A percentile compares a stretch with the other conserved stretches of the same genome.
Conservation (phyloP, 2,113 vertebrate genomes). For the Alligator mississippiensis region DNA sequence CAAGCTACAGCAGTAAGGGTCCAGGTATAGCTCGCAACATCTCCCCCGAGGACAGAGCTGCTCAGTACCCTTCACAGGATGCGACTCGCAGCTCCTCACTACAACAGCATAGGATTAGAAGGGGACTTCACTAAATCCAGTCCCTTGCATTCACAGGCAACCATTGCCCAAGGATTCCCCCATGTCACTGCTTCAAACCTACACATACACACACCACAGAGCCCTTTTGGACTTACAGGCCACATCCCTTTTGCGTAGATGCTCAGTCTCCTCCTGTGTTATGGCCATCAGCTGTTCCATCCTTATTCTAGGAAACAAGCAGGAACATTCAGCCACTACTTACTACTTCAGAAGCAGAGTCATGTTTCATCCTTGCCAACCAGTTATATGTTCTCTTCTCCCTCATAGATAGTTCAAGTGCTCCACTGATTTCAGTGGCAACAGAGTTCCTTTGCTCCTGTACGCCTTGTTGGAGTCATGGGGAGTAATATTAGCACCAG, state of each 20-base stretch:
- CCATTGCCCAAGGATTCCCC: no score
- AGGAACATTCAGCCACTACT: background rate
- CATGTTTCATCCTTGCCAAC: background rate
- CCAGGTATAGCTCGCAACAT: background rate
- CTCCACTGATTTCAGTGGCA: fast-evolving
- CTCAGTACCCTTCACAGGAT: background rate
- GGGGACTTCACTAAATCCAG: no score
- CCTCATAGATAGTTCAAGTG: background rate
- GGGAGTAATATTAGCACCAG: no score
- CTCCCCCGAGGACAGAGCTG: background rate
- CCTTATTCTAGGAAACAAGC: conserved; percentile 82
- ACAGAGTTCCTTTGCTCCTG: background rate
- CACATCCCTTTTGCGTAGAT: conserved; percentile 89
- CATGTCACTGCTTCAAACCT: no score
- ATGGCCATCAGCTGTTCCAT: conserved; percentile 94
- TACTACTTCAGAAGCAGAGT: background rate
- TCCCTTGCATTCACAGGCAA: no score
- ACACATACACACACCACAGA: background rate
- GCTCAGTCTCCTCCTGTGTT: conserved; percentile 93
- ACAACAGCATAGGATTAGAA: background rate
- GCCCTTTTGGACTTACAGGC: conserved; percentile 81
- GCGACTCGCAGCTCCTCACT: background rate
- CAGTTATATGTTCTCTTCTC: background rate
- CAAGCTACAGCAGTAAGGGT: background rate
- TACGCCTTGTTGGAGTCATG: no score